Conservation (phyloP, 2,888 invertebrate species). For the Epiperipatus broadwayi region DNA sequence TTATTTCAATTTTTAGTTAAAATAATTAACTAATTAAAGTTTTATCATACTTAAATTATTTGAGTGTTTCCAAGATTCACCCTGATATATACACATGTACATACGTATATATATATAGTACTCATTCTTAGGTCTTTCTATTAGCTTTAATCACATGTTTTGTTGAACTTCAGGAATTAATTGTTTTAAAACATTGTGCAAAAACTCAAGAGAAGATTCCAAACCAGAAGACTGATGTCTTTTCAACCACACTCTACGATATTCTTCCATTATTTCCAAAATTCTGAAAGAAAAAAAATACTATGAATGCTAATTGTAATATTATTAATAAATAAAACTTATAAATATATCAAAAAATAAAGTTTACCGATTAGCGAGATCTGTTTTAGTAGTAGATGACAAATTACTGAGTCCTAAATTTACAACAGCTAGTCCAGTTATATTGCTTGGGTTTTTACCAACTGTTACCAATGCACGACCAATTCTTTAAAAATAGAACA, state of each 20-base stretch:
- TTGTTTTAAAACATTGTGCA: slow-evolving; percentile 32
- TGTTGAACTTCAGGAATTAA: too few species aligned
- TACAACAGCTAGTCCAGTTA: slow-evolving; percentile 38
- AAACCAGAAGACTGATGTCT: slow-evolving; percentile 36
- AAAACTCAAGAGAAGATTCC: slow-evolving; percentile 32
- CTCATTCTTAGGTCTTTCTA: too few species aligned
- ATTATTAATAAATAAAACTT: background rate
- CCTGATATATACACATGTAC: too few species aligned
- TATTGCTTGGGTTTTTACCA: slow-evolving; percentile 37
- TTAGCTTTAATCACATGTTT: too few species aligned
- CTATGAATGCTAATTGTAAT: background rate
- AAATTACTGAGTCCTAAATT: slow-evolving; percentile 41
- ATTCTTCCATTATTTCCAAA: slow-evolving; percentile 36
- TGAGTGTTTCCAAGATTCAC: too few species aligned
- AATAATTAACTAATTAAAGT: too few species aligned
- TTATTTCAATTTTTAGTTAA: too few species aligned
- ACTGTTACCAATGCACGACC: slow-evolving; percentile 37
- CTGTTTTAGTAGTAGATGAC: slow-evolving; percentile 42
- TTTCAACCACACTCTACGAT: slow-evolving; percentile 36
- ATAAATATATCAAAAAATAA: background rate
- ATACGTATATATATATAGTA: too few species aligned
- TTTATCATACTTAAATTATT: too few species aligned
- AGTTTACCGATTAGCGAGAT: slow-evolving; percentile 40
- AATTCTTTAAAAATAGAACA: slow-evolving; percentile 29
- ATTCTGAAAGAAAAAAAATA: slow-evolving; percentile 25